Conservation (phyloP, 2,797 vertebrate genomes). For the Propithecus perrieri region DNA sequence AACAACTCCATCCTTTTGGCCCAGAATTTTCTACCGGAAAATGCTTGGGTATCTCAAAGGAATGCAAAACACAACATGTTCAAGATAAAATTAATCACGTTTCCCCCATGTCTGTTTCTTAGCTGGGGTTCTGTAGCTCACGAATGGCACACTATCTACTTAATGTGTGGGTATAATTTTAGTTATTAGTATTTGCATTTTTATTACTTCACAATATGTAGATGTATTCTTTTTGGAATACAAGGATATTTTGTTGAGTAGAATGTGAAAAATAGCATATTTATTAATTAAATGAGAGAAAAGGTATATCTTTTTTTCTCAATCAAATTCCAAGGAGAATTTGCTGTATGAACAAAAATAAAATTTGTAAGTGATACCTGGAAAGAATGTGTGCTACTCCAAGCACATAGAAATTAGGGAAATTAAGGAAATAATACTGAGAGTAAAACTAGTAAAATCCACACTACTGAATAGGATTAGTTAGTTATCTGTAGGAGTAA, state of each 20-base stretch:
- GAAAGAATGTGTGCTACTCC: background rate
- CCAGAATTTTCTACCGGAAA: background rate
- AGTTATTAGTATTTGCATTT: background rate
- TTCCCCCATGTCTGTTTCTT: background rate
- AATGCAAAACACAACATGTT: slow-evolving; percentile 21
- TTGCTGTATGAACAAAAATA: background rate
- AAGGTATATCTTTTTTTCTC: background rate
- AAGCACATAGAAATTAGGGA: background rate
- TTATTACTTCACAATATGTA: background rate
- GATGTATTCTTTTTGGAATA: background rate
- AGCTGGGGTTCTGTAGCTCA: background rate
- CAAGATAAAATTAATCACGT: slow-evolving; percentile 20
- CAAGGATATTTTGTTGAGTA: background rate
- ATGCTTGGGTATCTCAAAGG: background rate
- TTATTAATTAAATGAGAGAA: background rate
- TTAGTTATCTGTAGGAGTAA: background rate
- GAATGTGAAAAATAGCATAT: background rate
- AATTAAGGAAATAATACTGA: background rate
- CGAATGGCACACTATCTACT: background rate
- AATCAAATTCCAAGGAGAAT: background rate
- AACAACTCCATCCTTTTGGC: background rate
- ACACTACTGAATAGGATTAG: background rate
- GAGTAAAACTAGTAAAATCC: background rate
- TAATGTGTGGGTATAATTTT: background rate
- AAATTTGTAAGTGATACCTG: background rate